A percentile compares a stretch with the other conserved stretches of the same genome.
These are phyloP conservation scores for Meteorus sp. DNA, from an alignment of 1,140 invertebrate genomes.

Conservation along the genomic window DNA sequence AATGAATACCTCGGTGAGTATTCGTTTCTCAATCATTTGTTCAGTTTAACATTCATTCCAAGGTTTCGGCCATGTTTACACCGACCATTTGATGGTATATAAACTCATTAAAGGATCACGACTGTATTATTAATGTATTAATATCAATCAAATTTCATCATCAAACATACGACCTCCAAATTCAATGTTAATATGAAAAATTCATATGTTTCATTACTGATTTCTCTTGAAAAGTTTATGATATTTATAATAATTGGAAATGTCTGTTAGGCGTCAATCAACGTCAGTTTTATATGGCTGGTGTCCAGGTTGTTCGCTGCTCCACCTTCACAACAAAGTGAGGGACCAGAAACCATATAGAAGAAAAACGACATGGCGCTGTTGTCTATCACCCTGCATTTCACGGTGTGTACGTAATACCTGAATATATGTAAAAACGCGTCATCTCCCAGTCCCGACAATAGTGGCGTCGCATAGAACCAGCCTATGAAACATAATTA, in stretches of 20 bases:
- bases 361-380: conserved; percentile 32
- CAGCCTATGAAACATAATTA: conserved; percentile 19
- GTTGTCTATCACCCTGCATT: conserved; percentile 24
- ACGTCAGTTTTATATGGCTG: conserved; percentile 35
- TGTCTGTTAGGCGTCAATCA: conserved; percentile 49
- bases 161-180: not conserved
- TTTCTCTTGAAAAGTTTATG: conserved; percentile 46
- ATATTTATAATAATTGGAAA: conserved; percentile 52
- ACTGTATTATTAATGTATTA: not conserved
- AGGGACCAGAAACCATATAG: not conserved
- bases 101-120: too few species aligned
- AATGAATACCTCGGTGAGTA: too few species aligned
- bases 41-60: too few species aligned
- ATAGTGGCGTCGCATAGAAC: conserved; percentile 24
- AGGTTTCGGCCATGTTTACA: too few species aligned
- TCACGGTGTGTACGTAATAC: not conserved
- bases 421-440: too few species aligned
- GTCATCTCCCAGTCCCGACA: too few species aligned
- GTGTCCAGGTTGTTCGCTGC: conserved; percentile 11
- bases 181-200: not conserved
- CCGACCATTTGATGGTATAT: too few species aligned
- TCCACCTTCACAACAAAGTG: conserved; percentile 23
- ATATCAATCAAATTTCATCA: conserved; percentile 4
- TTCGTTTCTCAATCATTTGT: too few species aligned
- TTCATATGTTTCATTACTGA: conserved; percentile 12